Base-by-base conservation (phyloP, 2,113 vertebrate species). In the Macquaria australasica region DNA sequence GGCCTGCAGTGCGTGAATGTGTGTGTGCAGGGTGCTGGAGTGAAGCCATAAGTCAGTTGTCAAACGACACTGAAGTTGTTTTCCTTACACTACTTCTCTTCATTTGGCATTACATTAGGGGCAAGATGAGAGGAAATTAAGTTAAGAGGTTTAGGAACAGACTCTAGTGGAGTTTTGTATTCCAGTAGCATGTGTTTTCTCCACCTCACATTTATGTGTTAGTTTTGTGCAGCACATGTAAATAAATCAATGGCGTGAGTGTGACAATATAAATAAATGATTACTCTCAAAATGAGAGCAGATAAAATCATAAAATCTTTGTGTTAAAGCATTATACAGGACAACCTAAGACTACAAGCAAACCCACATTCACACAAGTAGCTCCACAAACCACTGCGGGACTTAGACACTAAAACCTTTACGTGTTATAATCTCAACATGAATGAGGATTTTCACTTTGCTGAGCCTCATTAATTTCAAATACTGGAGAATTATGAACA, bases 371-470 rank as follows among this genome's bases (percentile, higher is more conserved):
- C 23, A 59, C 53, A 20, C 21, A 25, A 10, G 20, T 25, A 59
- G 1, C 12, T 14, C 2, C 34, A 37, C 50, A 59, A 31, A 69
- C 51, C 59, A 39, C 50, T 8, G 59, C 25, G 12, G 74, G 45
- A 78, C 70, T 83, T 45, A 74, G 7, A 60, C 59, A 51, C 25
- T 41, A 55, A 87, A 62, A 31, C 31, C 50, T 62, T 53, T n/a
- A 23, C 2, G 45, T 73, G 39, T 67, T 60, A 31, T 77, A 68
- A 82, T 86, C 73, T 64, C 18, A 25, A 72, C 34, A 79, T 15
- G 4, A 51, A 60, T 28, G 53, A 64, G 62, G 45, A 77, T 73
- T 68, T 78, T 68, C 21, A 34, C 39, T 34, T 50, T 10, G 4
- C n/a, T 43, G 16, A 81, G 34, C 4, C 50, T 60, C 12, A 41